Evolutionary conservation across 2,113 vertebrate species (phyloP).

Genomic region (Heliornis fulica): DNA sequence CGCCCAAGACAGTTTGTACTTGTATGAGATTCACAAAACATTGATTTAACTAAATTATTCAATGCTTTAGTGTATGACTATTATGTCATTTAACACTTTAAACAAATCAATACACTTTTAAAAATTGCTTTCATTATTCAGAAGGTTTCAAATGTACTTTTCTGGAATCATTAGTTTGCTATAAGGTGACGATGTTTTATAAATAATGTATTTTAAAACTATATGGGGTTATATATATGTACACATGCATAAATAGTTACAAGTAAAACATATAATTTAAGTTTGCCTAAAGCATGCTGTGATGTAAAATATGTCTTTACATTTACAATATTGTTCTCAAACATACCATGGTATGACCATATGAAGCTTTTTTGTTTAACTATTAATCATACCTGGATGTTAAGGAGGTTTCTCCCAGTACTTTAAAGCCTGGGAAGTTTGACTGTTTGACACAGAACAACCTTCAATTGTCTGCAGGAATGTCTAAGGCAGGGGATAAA

Average conservation of each 20-base stretch:
- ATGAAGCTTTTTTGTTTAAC: neutral
- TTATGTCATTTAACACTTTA: conserved; percentile 79
- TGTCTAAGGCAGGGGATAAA: neutral
- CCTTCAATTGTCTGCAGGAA: neutral
- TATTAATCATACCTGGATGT: neutral
- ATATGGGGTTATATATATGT: neutral
- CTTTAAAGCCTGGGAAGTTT: neutral
- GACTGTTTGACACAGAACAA: neutral
- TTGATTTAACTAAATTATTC: conserved; percentile 83
- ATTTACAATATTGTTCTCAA: neutral
- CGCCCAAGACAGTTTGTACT: conserved; percentile 67
- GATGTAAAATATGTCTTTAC: neutral
- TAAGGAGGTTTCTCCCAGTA: neutral
- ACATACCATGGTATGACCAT: neutral
- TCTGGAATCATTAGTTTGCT: conserved; percentile 57
- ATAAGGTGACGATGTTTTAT: conserved; percentile 31
- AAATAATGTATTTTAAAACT: conserved; percentile 54
- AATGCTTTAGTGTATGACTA: conserved; percentile 68
- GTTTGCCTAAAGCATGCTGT: neutral
- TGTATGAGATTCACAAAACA: conserved; percentile 75
- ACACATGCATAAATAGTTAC: neutral
- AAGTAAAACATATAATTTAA: conserved; percentile 61
- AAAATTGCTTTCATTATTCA: conserved; percentile 65
- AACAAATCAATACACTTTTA: conserved; percentile 72
- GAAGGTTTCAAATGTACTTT: conserved; percentile 55